These are phyloP conservation scores for Acleris emargana DNA, from an alignment of 2,888 invertebrate species.

Conservation along the genomic window DNA sequence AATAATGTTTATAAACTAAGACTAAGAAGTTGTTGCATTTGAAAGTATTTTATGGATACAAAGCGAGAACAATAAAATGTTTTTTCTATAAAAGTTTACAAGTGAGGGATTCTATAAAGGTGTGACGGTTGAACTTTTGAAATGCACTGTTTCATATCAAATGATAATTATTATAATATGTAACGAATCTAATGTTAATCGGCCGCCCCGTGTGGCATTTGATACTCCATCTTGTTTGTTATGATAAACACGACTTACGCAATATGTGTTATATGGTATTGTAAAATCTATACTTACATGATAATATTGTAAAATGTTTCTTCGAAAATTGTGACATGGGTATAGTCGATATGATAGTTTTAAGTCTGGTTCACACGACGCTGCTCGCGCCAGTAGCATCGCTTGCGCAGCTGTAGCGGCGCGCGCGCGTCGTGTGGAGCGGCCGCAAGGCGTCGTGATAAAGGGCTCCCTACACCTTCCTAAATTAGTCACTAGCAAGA, in stretches of 20 bases:
- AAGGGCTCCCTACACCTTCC: too few species aligned
- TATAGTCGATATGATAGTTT: conserved; percentile 59
- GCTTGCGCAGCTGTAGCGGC: conserved; percentile 18
- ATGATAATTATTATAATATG: conserved; percentile 65
- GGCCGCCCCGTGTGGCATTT: conserved; percentile 61
- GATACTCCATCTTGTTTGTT: conserved; percentile 78
- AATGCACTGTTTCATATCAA: conserved; percentile 79
- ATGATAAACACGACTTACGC: conserved; percentile 66
- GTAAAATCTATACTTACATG: conserved; percentile 42
- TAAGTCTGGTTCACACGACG: conserved; percentile 39
- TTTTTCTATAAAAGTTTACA: conserved; percentile 82
- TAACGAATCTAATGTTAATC: conserved; percentile 60
- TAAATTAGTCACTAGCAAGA: too few species aligned
- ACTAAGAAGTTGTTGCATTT: conserved; percentile 83
- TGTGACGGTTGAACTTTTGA: conserved; percentile 67
- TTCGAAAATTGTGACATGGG: conserved; percentile 62
- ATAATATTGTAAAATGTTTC: conserved; percentile 53
- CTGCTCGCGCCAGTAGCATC: conserved; percentile 21
- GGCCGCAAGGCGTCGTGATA: conserved; percentile 56
- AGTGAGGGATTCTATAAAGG: conserved; percentile 70
- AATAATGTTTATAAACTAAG: conserved; percentile 81
- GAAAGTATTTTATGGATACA: conserved; percentile 82
- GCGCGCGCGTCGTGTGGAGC: conserved; percentile 29
- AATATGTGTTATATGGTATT: conserved; percentile 57
- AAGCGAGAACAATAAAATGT: conserved; percentile 82